Evolutionary conservation across 2,113 vertebrate species (phyloP), one percentile per base, ranked within the genome.

Genomic region (Spea multiplicata): DNA sequence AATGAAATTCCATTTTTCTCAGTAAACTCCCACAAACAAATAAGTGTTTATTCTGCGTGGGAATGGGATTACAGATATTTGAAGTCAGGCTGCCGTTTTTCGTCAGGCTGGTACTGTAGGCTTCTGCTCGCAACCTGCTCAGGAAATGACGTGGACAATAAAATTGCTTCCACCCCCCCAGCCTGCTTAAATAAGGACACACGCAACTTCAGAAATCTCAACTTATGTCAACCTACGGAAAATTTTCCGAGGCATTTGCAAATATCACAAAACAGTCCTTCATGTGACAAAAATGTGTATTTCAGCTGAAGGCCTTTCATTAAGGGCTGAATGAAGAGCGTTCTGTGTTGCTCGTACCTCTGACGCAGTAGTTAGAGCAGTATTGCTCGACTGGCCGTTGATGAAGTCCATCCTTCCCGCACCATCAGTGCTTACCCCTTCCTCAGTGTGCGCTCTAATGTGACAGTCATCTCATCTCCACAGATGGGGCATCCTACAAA

Each of bases 401-500:
- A 92, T 94, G 75, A 96, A 90, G 86, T 97, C 96, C 97, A 99
- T 99, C 76, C 93, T 97, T 95, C 88, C 90, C 91, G 89, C 93
- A 94, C 89, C 95, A 95, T 91, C 76, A 90, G 83, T 87, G 86
- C 83, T 77, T 0, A 71, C 76, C 76, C 59, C 85, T 89, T 82
- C 66, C 84, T 84, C 61, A 89, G 92, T 81, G 86, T 87, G 83
- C 81, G 86, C 81, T 82, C 66, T 81, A 85, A 73, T 85, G 85
- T 86, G 90, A 79, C 66, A 90, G 86, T 81, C 74, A 86, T 81
- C 85, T 94, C 91, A 92, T 91, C 91, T 90, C 93, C 91, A 92
- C 75, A 90, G 88, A 90, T 91, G 82, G 81, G 84, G 84, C 53
- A 74, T 68, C 12, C 78, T 80, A 47, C 5, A 80, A 68, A 6